Percentiles rank a stretch among this genome's conserved stretches.
These are phyloP conservation scores for Anoura caudifer DNA, from an alignment of 2,113 vertebrate species.

Conservation along the genomic window DNA sequence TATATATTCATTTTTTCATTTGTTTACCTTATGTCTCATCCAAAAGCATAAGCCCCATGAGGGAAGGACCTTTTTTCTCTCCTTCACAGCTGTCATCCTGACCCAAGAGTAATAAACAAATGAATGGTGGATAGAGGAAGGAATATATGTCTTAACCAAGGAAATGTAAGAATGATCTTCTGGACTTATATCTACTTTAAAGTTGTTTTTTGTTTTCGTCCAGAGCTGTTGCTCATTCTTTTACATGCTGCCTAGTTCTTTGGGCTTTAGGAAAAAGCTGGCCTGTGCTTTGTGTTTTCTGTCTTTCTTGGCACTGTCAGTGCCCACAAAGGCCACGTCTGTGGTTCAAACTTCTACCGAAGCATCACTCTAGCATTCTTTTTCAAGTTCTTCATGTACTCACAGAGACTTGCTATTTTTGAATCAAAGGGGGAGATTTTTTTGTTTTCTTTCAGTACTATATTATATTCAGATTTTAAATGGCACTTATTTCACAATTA, in stretches of 20 bases:
- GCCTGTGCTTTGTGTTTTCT: neutral
- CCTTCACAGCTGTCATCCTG: neutral
- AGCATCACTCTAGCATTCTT: neutral
- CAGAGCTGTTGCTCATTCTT: neutral
- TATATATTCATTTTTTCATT: neutral
- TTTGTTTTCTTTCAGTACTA: neutral
- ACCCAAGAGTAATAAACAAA: neutral
- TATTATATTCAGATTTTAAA: neutral
- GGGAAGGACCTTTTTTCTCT: neutral
- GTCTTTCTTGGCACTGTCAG: neutral
- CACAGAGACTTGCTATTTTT: neutral
- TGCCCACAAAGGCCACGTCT: neutral
- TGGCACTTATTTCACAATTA: neutral
- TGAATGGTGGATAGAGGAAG: too few species aligned
- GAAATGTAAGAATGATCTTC: neutral
- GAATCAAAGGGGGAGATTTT: neutral
- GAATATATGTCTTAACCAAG: neutral
- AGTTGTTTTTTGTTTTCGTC: neutral
- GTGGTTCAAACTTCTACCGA: neutral
- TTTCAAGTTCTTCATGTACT: neutral
- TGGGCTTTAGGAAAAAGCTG: neutral
- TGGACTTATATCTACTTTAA: neutral
- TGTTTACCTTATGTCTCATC: neutral
- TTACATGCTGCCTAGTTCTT: neutral
- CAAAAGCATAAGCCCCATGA: neutral